Conservation (phyloP, 2,113 vertebrate species). For the Ptyas mucosa region DNA sequence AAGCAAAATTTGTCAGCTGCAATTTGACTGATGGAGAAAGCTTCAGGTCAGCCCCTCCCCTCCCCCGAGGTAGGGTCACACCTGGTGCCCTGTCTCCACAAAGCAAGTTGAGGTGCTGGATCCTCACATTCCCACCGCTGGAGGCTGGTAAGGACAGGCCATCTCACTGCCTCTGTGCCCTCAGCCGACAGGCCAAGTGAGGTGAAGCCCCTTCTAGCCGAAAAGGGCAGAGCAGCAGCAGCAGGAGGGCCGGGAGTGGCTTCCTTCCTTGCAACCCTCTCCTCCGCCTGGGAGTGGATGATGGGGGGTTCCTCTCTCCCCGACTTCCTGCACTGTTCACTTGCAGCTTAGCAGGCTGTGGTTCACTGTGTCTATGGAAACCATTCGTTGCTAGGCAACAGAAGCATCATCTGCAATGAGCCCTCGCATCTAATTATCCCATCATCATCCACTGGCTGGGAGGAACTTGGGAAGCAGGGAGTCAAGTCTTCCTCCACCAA, state of each 20-base stretch:
- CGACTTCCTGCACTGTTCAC: slow-evolving; percentile 72
- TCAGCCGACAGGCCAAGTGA: neutral
- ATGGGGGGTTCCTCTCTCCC: slow-evolving; percentile 65
- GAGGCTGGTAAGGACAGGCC: too few relatives aligned
- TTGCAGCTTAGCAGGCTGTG: slow-evolving; percentile 76
- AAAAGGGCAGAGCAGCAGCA: neutral
- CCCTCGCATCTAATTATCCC: slow-evolving; percentile 84
- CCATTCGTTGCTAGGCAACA: slow-evolving; percentile 91
- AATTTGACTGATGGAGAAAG: neutral
- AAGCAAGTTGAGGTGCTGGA: neutral
- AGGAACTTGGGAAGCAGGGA: slow-evolving; percentile 40
- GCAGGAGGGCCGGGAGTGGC: slow-evolving; percentile 11
- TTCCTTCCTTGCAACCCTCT: neutral
- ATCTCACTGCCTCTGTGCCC: neutral
- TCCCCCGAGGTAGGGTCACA: neutral
- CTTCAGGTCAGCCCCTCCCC: neutral
- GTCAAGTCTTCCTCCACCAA: slow-evolving; percentile 64
- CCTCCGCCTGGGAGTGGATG: slow-evolving; percentile 50
- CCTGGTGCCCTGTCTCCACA: neutral
- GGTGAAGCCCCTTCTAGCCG: neutral
- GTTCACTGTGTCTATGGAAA: slow-evolving; percentile 84
- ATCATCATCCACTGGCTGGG: slow-evolving; percentile 37
- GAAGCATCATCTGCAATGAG: slow-evolving; percentile 80
- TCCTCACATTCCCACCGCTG: rapidly evolving
- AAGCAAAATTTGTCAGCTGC: neutral